Evolutionary conservation across 2,888 invertebrate species (phyloP).

Genomic region (Tetranychus truncatus): DNA sequence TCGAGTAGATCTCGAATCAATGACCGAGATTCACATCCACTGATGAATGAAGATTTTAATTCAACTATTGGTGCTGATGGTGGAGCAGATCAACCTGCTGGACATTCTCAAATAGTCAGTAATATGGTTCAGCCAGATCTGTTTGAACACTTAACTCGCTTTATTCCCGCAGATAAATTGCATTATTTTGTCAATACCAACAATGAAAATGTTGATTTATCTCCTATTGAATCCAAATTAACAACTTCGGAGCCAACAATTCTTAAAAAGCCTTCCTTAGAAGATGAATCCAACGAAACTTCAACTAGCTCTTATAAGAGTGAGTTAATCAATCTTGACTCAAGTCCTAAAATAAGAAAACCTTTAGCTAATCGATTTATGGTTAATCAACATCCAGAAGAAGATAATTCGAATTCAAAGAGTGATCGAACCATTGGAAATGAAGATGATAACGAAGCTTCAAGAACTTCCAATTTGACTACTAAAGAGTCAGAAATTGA

Average conservation of each 20-base stretch:
- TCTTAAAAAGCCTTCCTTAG: neutral
- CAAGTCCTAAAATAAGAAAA: conserved; percentile 4
- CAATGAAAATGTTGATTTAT: neutral
- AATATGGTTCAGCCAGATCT: neutral
- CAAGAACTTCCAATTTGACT: conserved; percentile 9
- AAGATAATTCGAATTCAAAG: neutral
- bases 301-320: neutral
- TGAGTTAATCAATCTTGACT: conserved; percentile 9
- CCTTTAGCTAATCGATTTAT: conserved; percentile 5
- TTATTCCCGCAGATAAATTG: neutral
- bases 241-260: neutral
- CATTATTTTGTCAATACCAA: neutral
- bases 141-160: neutral
- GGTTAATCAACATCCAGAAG: neutral
- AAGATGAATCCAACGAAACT: neutral
- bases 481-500: conserved; percentile 30
- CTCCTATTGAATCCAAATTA: neutral
- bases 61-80: neutral
- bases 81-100: neutral
- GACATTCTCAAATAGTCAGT: neutral
- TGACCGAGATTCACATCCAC: conserved; percentile 13
- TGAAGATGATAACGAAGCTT: conserved; percentile 8
- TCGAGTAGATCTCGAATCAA: neutral
- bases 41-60: conserved; percentile 28
- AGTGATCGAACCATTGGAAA: conserved; percentile 14